phyloP scores from a whole-genome alignment of 2,888 invertebrate genomes.

The Orthosia gothica region DNA sequence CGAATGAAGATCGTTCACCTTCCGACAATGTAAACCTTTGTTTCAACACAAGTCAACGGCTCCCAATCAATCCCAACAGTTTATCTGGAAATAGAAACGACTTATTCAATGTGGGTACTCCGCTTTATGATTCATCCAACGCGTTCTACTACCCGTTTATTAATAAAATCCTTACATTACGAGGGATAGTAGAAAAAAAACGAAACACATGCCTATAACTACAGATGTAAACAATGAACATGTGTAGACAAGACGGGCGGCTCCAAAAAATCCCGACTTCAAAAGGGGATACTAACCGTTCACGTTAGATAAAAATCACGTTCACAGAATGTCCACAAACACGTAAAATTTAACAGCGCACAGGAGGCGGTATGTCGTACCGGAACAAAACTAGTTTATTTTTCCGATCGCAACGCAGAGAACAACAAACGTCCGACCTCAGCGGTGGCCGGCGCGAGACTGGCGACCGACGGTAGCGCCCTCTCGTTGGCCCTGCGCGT shows the following conservation, averaged over 20 bases:
- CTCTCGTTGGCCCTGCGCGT: conserved; percentile 81
- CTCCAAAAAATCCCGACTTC: conserved; percentile 70
- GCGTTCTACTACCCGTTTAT: conserved; percentile 81
- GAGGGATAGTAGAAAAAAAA: conserved; percentile 81
- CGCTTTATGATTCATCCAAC: conserved; percentile 83
- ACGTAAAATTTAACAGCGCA: conserved; percentile 82
- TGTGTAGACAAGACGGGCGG: conserved; percentile 77
- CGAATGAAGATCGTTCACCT: conserved; percentile 89
- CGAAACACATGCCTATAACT: conserved; percentile 84
- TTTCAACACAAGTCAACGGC: conserved; percentile 88
- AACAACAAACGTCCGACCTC: conserved; percentile 82
- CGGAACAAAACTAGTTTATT: conserved; percentile 90
- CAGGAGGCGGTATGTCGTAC: conserved; percentile 84
- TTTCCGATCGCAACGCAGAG: conserved; percentile 86
- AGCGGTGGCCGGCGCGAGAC: conserved; percentile 90
- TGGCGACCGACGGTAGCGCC: conserved; percentile 89
- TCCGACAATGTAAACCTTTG: conserved; percentile 89
- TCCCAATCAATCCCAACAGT: conserved; percentile 88
- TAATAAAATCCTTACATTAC: conserved; percentile 81
- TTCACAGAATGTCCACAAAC: conserved; percentile 88
- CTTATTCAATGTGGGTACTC: conserved; percentile 87
- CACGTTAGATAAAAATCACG: conserved; percentile 83
- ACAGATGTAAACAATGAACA: conserved; percentile 87
- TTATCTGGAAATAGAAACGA: conserved; percentile 91
- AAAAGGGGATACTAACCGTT: conserved; percentile 85